A percentile compares a stretch with the other conserved stretches of the same genome.
Conservation (phyloP, 2,797 vertebrate genomes). For the Columba guinea region DNA sequence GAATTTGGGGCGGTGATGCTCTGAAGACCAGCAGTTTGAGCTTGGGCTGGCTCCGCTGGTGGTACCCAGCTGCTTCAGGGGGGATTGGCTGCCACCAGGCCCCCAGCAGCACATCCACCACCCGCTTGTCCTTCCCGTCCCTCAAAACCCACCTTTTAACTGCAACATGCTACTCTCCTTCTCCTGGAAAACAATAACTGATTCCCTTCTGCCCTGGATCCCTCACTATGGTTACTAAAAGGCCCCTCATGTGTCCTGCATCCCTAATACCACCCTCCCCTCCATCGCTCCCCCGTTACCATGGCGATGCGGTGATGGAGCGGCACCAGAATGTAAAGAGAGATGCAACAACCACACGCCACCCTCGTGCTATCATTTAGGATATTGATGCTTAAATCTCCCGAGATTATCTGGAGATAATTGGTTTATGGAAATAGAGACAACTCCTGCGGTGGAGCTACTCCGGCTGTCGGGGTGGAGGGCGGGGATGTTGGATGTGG, state of each 20-base stretch:
- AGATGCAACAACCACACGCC: background rate
- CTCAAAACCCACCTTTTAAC: background rate
- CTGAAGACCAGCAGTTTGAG: background rate
- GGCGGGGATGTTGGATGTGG: rapidly evolving
- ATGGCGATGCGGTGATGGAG: slow-evolving; percentile 60
- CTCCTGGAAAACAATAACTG: slow-evolving; percentile 13
- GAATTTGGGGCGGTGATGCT: background rate
- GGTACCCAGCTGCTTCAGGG: rapidly evolving
- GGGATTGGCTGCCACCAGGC: background rate
- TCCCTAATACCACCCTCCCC: background rate
- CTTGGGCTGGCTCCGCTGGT: background rate
- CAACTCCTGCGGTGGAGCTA: background rate
- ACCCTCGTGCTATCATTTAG: slow-evolving; percentile 32
- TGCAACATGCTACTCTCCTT: background rate
- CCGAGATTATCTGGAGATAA: slow-evolving; percentile 69
- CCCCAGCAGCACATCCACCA: background rate
- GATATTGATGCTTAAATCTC: slow-evolving; percentile 71
- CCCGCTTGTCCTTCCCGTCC: background rate
- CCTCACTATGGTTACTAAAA: slow-evolving; percentile 60
- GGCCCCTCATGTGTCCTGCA: slow-evolving; percentile 30
- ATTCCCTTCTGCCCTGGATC: slow-evolving; percentile 38
- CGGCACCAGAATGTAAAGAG: slow-evolving; percentile 19
- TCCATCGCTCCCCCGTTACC: slow-evolving; percentile 33
- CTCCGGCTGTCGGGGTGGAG: background rate
- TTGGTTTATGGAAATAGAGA: slow-evolving; percentile 78